A percentile compares a stretch with the other conserved stretches of the same genome.
These are phyloP conservation scores for Graphium colonna DNA, from an alignment of 2,888 invertebrate genomes.

Conservation along the genomic window DNA sequence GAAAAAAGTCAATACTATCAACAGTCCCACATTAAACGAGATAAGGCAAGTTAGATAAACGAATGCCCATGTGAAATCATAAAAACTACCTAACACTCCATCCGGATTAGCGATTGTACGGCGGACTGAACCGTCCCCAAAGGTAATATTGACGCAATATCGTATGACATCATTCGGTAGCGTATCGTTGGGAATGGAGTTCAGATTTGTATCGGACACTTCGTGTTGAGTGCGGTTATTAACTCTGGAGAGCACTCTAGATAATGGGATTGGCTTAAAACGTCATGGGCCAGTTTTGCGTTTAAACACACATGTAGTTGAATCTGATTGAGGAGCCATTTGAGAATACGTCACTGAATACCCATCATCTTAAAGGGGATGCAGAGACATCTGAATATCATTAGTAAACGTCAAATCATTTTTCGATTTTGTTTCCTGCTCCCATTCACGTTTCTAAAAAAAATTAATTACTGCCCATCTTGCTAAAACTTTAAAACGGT, in stretches of 20 bases:
- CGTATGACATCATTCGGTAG: constrained; percentile 45
- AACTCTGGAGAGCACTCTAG: constrained; percentile 72
- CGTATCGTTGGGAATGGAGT: constrained; percentile 43
- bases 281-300: constrained; percentile 30
- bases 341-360: neutral
- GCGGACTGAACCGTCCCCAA: constrained; percentile 6
- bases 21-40: neutral
- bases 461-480: no score
- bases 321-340: neutral
- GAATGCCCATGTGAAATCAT: constrained; percentile 5
- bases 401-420: no score
- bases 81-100: constrained; percentile 14
- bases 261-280: constrained; percentile 68
- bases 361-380: no score
- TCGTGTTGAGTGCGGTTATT: constrained; percentile 64
- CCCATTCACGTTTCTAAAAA: no score
- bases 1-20: neutral
- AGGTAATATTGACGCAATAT: constrained; percentile 47
- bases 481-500: no score
- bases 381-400: no score
- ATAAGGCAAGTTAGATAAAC: constrained; percentile 1
- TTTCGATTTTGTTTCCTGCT: no score
- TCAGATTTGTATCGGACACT: constrained; percentile 57
- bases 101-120: constrained; percentile 6
- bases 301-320: constrained; percentile 5